A percentile compares a stretch with the other conserved stretches of the same genome.
Conservation (phyloP, 1,140 invertebrate species). For the Parasteatoda tepidariorum region DNA sequence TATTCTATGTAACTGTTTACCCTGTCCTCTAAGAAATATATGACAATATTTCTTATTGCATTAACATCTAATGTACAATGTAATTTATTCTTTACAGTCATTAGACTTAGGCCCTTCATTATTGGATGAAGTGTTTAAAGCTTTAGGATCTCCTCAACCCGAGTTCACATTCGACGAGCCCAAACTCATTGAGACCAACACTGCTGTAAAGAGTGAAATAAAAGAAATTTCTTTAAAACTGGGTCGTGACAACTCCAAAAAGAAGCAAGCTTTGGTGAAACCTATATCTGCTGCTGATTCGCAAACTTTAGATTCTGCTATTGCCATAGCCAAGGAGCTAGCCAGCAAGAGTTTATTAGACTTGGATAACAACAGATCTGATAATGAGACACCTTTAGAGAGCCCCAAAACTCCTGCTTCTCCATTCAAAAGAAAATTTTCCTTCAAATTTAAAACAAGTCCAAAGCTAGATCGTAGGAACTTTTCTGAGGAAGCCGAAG, state of each 20-base stretch:
- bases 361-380: constrained; percentile 71
- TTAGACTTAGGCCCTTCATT: constrained; percentile 93
- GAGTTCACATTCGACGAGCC: constrained; percentile 56
- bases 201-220: constrained; percentile 79
- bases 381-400: constrained; percentile 69
- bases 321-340: constrained; percentile 92
- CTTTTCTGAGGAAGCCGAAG: constrained; percentile 89
- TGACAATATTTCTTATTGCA: background rate
- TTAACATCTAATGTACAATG: too few relatives aligned
- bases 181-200: constrained; percentile 74
- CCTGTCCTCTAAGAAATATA: too few relatives aligned
- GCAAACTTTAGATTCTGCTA: constrained; percentile 91
- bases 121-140: constrained; percentile 92
- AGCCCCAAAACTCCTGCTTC: constrained; percentile 80
- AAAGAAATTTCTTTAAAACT: constrained; percentile 74
- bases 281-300: constrained; percentile 94
- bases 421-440: constrained; percentile 85
- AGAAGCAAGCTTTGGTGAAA: constrained; percentile 85
- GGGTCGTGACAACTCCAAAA: constrained; percentile 70
- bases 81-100: constrained; percentile 72
- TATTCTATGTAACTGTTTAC: too few relatives aligned
- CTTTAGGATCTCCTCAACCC: constrained; percentile 71
- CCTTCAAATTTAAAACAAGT: constrained; percentile 81
- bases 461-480: constrained; percentile 80
- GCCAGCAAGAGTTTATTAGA: constrained; percentile 89